Evolutionary conservation across 2,113 vertebrate genomes (phyloP).

Genomic region (Tragulus kanchil): DNA sequence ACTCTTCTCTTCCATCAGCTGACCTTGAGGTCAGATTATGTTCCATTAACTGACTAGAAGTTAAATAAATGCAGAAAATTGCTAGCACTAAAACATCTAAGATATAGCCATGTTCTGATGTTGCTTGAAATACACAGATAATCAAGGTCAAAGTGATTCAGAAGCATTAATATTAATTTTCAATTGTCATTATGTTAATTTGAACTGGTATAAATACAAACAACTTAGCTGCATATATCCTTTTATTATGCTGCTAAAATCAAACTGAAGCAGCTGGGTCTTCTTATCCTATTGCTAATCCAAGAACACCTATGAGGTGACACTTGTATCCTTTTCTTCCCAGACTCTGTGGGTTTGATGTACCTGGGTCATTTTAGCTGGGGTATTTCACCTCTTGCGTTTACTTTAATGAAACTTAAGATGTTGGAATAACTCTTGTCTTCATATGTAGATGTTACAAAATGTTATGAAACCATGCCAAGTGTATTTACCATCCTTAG

Average conservation of each 20-base stretch:
- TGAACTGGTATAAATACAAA: neutral
- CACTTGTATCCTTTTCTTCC: neutral
- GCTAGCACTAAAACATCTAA: neutral
- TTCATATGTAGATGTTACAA: neutral
- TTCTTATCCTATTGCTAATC: neutral
- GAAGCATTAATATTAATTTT: neutral
- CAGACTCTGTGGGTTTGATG: neutral
- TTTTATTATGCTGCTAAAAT: neutral
- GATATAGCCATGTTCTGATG: neutral
- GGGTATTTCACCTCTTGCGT: neutral
- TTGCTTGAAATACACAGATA: neutral
- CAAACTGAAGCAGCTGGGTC: neutral
- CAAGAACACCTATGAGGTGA: neutral
- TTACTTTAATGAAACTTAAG: slow-evolving; percentile 11
- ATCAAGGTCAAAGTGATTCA: neutral
- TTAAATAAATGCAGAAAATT: neutral
- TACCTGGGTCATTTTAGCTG: neutral
- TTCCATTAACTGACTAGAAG: slow-evolving; percentile 7
- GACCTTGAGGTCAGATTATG: neutral
- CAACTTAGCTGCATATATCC: neutral
- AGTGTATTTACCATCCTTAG: neutral
- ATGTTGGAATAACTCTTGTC: slow-evolving; percentile 1
- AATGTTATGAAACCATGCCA: slow-evolving; percentile 31
- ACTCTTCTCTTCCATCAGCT: neutral
- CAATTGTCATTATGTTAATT: neutral